Percentiles rank a stretch among this genome's conserved stretches.
Evolutionary conservation across 2,888 invertebrate genomes (phyloP).

Genomic region (Carabus problematicus): DNA sequence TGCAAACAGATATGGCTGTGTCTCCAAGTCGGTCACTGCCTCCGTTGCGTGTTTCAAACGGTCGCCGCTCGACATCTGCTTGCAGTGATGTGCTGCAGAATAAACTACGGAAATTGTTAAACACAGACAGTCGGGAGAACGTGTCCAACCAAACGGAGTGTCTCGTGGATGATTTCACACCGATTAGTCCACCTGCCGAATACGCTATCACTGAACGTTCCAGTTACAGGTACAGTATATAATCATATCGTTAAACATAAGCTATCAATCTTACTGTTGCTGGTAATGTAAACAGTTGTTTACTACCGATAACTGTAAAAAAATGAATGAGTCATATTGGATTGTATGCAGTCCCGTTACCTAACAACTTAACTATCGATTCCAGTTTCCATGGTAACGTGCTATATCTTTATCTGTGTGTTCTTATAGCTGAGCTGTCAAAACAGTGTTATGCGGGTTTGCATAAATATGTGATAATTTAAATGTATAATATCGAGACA

Average conservation of each 20-base stretch:
- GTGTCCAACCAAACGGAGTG: constrained; percentile 34
- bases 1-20: constrained; percentile 58
- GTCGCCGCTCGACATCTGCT: constrained; percentile 58
- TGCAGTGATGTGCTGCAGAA: constrained; percentile 76
- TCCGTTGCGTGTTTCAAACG: constrained; percentile 63
- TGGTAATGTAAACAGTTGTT: neutral
- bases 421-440: too few relatives aligned
- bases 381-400: too few relatives aligned
- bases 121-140: constrained; percentile 77
- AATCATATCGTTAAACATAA: too few relatives aligned
- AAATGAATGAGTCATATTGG: neutral
- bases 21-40: constrained; percentile 62
- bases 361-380: too few relatives aligned
- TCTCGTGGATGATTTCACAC: constrained; percentile 60
- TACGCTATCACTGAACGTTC: constrained; percentile 71
- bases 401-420: too few relatives aligned
- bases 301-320: neutral
- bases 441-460: too few relatives aligned
- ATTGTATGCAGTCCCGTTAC: neutral
- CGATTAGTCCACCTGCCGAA: constrained; percentile 76
- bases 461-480: too few relatives aligned
- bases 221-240: constrained; percentile 64
- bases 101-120: constrained; percentile 77
- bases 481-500: too few relatives aligned
- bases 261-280: too few relatives aligned